These are phyloP conservation scores for Limnothrissa miodon DNA, from an alignment of 2,113 vertebrate species.

Conservation along the genomic window DNA sequence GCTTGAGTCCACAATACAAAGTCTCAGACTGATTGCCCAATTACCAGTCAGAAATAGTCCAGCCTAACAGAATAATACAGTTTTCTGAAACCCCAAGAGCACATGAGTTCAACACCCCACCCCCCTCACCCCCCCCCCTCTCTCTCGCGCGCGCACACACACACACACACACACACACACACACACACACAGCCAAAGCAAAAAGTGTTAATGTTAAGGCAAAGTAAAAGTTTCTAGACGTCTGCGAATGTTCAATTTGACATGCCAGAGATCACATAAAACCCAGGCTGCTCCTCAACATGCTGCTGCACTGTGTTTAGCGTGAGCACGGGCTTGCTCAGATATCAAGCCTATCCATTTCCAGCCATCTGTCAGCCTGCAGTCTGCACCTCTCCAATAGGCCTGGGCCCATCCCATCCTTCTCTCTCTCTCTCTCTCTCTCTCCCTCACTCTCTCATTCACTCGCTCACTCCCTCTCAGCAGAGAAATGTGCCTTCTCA, in stretches of 20 bases:
- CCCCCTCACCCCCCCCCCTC: not conserved
- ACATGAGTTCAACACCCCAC: not conserved
- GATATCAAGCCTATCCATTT: slow-evolving; percentile 73
- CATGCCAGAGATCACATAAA: slow-evolving; percentile 1
- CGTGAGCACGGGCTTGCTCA: slow-evolving; percentile 65
- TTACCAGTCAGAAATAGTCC: slow-evolving; percentile 52
- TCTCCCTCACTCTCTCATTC: slow-evolving; percentile 52
- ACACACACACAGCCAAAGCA: not conserved
- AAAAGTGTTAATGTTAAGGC: not conserved
- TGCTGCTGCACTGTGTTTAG: slow-evolving; percentile 30
- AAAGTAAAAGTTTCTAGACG: slow-evolving; percentile 7
- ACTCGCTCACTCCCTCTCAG: not conserved
- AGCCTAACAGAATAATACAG: not conserved
- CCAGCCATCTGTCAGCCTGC: slow-evolving; percentile 66
- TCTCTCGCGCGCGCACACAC: not conserved
- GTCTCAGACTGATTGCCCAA: slow-evolving; percentile 55
- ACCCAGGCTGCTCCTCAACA: not conserved
- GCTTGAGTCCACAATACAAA: slow-evolving; percentile 43
- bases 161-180: not conserved
- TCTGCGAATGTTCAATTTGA: slow-evolving; percentile 6
- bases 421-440: slow-evolving; percentile 8
- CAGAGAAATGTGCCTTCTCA: slow-evolving; percentile 4
- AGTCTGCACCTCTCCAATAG: slow-evolving; percentile 49
- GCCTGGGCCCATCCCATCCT: slow-evolving; percentile 11
- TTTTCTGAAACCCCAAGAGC: not conserved